Percentiles rank a stretch among this genome's conserved stretches.
phyloP scores from a whole-genome alignment of 2,888 invertebrate genomes.

The Erebia ligea region DNA sequence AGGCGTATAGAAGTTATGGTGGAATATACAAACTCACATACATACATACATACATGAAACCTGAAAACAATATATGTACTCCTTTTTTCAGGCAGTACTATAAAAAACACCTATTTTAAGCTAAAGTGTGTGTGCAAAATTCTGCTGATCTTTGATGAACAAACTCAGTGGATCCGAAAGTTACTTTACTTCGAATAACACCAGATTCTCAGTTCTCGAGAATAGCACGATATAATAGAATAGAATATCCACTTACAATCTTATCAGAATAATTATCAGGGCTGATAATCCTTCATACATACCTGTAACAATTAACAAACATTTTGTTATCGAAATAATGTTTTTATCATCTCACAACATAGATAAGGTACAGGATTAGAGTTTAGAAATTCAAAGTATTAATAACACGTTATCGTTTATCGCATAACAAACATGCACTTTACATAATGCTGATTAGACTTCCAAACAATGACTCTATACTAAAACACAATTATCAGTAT shows the following conservation, averaged over 20 bases:
- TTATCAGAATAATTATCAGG: neutral
- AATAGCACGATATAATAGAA: too few species aligned
- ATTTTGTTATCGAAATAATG: conserved; percentile 4
- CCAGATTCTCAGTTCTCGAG: neutral
- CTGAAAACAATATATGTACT: too few species aligned
- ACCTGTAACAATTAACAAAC: conserved; percentile 35
- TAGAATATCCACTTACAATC: neutral
- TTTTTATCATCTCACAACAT: conserved; percentile 17
- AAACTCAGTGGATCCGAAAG: neutral
- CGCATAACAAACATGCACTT: conserved; percentile 26
- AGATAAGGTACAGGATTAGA: conserved; percentile 23
- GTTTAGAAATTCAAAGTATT: conserved; percentile 25
- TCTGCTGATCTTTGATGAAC: neutral
- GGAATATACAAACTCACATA: too few species aligned
- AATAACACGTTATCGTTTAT: conserved; percentile 26
- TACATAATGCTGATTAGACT: conserved; percentile 30
- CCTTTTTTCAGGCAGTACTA: too few species aligned
- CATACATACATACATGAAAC: too few species aligned
- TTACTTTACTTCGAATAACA: neutral
- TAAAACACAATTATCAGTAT: neutral
- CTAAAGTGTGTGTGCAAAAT: neutral
- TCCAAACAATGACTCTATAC: conserved; percentile 25
- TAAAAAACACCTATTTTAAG: too few species aligned
- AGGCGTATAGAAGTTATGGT: too few species aligned
- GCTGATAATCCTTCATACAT: conserved; percentile 3